Percentiles rank a stretch among this genome's conserved stretches.
Evolutionary conservation across 2,113 vertebrate species (phyloP).

Genomic region (Cyrtonyx montezumae): DNA sequence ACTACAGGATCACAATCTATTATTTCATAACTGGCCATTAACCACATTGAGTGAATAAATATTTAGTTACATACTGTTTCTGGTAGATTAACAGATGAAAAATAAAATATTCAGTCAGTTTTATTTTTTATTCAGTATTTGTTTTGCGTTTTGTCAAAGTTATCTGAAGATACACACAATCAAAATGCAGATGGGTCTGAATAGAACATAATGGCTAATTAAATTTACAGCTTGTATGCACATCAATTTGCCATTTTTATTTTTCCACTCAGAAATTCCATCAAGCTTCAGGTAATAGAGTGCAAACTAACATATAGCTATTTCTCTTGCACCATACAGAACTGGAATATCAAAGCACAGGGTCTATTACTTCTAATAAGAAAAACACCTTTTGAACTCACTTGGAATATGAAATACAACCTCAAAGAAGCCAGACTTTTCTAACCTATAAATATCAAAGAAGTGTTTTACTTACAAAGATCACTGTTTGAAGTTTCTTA

Average conservation of each 20-base stretch:
- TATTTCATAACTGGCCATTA: neutral
- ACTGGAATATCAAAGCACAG: neutral
- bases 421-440: neutral
- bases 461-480: neutral
- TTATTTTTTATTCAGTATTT: slow-evolving; percentile 3
- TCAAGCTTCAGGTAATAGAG: neutral
- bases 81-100: neutral
- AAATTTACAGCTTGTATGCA: slow-evolving; percentile 37
- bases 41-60: neutral
- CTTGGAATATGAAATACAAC: neutral
- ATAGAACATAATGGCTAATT: slow-evolving; percentile 19
- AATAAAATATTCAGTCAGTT: neutral
- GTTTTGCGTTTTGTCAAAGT: neutral
- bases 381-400: neutral
- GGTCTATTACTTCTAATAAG: neutral
- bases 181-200: neutral
- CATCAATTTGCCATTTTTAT: slow-evolving; percentile 41
- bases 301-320: neutral
- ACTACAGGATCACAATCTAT: neutral
- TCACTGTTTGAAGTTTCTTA: neutral
- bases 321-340: neutral
- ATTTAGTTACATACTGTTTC: neutral
- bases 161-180: neutral
- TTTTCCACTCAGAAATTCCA: slow-evolving; percentile 34
- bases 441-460: neutral